Evolutionary conservation across 2,888 invertebrate species (phyloP), one percentile per base, ranked within the genome.

Genomic region (Pantelozetes paolii): DNA sequence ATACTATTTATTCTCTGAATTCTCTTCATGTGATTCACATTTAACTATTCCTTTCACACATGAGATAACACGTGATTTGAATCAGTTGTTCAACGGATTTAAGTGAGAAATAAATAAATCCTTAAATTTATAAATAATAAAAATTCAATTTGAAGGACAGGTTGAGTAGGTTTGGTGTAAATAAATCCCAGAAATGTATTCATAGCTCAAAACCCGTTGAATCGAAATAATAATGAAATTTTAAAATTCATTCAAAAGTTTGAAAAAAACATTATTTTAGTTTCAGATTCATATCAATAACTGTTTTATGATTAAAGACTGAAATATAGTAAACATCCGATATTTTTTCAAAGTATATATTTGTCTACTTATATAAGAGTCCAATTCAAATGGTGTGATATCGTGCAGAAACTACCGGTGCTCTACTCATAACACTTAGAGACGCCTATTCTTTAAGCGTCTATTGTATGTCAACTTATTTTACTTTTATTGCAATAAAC

Each of bases 361-460:
- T 20, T 28, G 57, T 57, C 57, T 20, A 2, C 8, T 57, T 57
- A 15, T 28, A 57, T 57, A 23, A 57, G 23, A 57, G 57, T 3
- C 57, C 57, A 57, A 57, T 57, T 57, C 57, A 57, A 57, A 57
- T 57, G 23, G 3, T 57, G 57, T 57, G 57, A 57, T 57, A 18
- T 23, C 57, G 57, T 57, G 57, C 57, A 26, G 18, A 18, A 57
- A 57, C 26, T 28, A 57, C 57, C 18, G 28, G 45, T 18, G 45
- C 45, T 45, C 45, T 45, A 3, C n/a, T n/a, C n/a, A n/a, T n/a
- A n/a, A n/a, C n/a, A 45, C 15, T 3, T 45, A 36, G 13, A 45
- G 45, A n/a, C n/a, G 8, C 18, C 15, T 18, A 3, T 18, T 18
- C 3, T 18, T 45, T 18, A 45, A 45, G 8, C 8, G 2, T 18